phyloP scores from a whole-genome alignment of 1,140 invertebrate genomes.

The Eurytemora carolleeae region DNA sequence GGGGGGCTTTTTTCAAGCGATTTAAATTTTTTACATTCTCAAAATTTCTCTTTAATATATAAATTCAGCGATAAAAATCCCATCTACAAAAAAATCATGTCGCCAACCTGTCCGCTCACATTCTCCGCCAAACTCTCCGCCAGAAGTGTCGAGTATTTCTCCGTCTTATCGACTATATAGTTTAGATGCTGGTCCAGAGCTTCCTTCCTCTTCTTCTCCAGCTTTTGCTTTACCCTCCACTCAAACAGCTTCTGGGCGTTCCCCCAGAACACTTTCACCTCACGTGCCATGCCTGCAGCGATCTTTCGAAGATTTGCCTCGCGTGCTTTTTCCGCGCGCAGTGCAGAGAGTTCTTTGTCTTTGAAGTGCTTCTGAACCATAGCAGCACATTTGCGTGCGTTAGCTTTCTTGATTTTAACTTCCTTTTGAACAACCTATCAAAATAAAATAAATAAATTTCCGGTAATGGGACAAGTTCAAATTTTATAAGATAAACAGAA shows the following conservation, averaged over 20 bases:
- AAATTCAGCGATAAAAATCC: too few species aligned
- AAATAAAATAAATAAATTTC: too few species aligned
- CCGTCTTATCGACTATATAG: conserved; percentile 95
- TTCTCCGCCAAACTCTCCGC: conserved; percentile 56
- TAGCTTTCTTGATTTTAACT: conserved; percentile 87
- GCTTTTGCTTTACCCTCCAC: conserved; percentile 70
- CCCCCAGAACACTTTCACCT: conserved; percentile 82
- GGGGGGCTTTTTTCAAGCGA: too few species aligned
- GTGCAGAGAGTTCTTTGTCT: conserved; percentile 68
- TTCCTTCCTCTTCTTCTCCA: conserved; percentile 85
- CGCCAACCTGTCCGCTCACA: conserved; percentile 20
- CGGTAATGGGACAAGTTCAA: too few species aligned
- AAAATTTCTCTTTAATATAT: too few species aligned
- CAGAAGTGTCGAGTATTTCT: conserved; percentile 81
- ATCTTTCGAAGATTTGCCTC: conserved; percentile 63
- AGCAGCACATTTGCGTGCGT: conserved; percentile 57
- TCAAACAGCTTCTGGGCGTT: conserved; percentile 94
- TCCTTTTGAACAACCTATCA: conserved; percentile 90
- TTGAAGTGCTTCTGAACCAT: conserved; percentile 92
- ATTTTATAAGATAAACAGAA: too few species aligned
- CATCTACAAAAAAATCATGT: too few species aligned
- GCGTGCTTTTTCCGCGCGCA: conserved; percentile 76
- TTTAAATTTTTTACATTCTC: too few species aligned
- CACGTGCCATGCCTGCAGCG: conserved; percentile 71
- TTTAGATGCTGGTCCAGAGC: conserved; percentile 90